Evolutionary conservation across 2,888 invertebrate genomes (phyloP).

Genomic region (Nomada lathburiana): DNA sequence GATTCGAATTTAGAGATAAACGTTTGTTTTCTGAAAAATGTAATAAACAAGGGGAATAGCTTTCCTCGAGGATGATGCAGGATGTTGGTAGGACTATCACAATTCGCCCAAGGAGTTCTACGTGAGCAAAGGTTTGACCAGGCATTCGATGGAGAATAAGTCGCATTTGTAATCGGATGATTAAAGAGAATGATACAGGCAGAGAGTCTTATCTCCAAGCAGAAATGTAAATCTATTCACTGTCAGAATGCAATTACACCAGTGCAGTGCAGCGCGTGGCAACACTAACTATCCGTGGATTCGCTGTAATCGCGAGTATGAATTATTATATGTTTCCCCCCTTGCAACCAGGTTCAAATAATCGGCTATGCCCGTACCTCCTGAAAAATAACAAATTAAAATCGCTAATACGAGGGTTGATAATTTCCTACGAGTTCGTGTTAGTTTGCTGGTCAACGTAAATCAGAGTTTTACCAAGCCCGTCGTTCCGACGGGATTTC

Average conservation of each 20-base stretch:
- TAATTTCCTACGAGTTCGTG: slow-evolving; percentile 3
- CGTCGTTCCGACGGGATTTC: no score
- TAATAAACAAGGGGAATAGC: no score
- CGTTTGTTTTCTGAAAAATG: no score
- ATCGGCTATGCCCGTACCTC: not conserved
- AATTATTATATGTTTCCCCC: slow-evolving; percentile 50
- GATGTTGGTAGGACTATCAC: not conserved
- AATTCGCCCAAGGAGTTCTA: not conserved
- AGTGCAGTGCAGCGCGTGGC: slow-evolving; percentile 43
- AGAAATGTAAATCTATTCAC: slow-evolving; percentile 63
- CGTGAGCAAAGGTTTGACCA: slow-evolving; percentile 16
- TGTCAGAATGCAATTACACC: slow-evolving; percentile 64
- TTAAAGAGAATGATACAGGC: slow-evolving; percentile 61
- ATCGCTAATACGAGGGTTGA: not conserved
- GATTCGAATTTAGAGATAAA: no score
- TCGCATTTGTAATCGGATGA: slow-evolving; percentile 62
- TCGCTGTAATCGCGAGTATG: slow-evolving; percentile 47
- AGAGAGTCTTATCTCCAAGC: slow-evolving; percentile 43
- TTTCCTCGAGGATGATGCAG: no score
- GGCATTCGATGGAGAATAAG: slow-evolving; percentile 11
- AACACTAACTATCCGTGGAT: slow-evolving; percentile 43
- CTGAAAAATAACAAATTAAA: not conserved
- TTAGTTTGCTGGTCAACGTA: not conserved
- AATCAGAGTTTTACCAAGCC: no score
- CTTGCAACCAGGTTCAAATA: slow-evolving; percentile 12